Base-by-base conservation (phyloP, 2,113 vertebrate genomes). In the Heterotilapia buettikoferi region DNA sequence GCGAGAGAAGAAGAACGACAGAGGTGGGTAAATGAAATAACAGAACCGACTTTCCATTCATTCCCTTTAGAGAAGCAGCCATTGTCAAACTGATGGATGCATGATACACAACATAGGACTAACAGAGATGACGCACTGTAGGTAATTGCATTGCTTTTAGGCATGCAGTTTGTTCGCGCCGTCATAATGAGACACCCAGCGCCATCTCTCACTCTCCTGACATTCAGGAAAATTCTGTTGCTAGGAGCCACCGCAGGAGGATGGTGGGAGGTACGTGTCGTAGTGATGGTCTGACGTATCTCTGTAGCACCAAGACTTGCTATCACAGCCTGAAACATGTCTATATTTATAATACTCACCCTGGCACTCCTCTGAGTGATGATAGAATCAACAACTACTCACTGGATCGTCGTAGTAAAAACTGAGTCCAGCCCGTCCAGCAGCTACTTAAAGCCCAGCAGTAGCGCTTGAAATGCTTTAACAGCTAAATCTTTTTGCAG, bases 141-240 rank as follows among this genome's bases (percentile, higher is more conserved):
- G 84, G 86, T 92, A 83, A 92, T 83, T 86, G 86, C 84, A 78
- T 87, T 91, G 90, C 93, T 89, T 93, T 85, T 54, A 43, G 59
- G 57, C 85, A 40, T 76, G 90, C 84, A 40, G 81, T 59, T 92
- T 2, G 16, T 40, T 82, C 8, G 1, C 76, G 89, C 83, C 5
- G n/a, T 95, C 89, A 90, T 79, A 52, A 59, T 89, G 83, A 95
- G 86, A 91, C 84, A 88, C 87, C 53, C 18, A 29, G 78, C 80
- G 16, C 66, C 84, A 47, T 92, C 86, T 71, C 89, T 89, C 90
- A 38, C 89, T 92, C 84, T 47, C 86, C 61, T 53, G 85, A 92
- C 90, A 89, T 92, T 88, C 90, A 59, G 88, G 89, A 88, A 83
- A 87, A 91, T 57, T 50, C 76, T 83, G 90, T 94, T 93, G 91